Evolutionary conservation across 92 coral and sea anemone genomes (phyloP).

Genomic region (Bergia puertoricense): DNA sequence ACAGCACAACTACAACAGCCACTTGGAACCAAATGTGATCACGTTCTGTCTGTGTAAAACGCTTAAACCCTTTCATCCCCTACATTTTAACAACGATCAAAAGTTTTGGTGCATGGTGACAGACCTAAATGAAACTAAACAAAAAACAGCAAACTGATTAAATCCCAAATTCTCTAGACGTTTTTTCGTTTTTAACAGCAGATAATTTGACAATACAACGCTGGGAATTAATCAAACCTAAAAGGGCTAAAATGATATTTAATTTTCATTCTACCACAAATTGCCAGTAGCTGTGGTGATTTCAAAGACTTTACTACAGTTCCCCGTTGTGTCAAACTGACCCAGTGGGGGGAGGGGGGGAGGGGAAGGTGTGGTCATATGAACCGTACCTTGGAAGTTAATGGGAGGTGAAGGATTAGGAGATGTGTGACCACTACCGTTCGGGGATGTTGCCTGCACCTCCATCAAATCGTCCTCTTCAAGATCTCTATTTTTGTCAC

Average conservation of each 20-base stretch:
- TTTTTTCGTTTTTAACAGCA: too few relatives aligned
- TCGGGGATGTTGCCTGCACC: constrained; percentile 75
- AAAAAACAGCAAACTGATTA: not conserved
- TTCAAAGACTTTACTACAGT: not conserved
- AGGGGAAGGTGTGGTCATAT: not conserved
- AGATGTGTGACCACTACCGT: constrained; percentile 73
- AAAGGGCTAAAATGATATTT: not conserved
- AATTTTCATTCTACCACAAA: not conserved
- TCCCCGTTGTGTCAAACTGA: constrained; percentile 10
- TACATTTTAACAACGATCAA: not conserved
- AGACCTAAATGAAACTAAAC: not conserved
- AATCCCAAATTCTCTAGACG: not conserved
- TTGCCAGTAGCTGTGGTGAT: not conserved
- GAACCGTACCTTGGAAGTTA: constrained; percentile 62
- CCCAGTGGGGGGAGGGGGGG: not conserved
- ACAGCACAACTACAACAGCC: constrained; percentile 1
- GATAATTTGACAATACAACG: not conserved
- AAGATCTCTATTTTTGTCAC: constrained; percentile 60
- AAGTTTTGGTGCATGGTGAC: not conserved
- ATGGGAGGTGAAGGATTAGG: constrained; percentile 78
- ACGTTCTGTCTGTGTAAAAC: not conserved
- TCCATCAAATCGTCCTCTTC: constrained; percentile 83
- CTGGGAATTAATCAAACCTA: not conserved
- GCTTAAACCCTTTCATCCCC: not conserved
- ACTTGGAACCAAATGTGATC: constrained; percentile 40